phyloP scores from a whole-genome alignment of 2,113 vertebrate species.

The Pyrgilauda ruficollis region DNA sequence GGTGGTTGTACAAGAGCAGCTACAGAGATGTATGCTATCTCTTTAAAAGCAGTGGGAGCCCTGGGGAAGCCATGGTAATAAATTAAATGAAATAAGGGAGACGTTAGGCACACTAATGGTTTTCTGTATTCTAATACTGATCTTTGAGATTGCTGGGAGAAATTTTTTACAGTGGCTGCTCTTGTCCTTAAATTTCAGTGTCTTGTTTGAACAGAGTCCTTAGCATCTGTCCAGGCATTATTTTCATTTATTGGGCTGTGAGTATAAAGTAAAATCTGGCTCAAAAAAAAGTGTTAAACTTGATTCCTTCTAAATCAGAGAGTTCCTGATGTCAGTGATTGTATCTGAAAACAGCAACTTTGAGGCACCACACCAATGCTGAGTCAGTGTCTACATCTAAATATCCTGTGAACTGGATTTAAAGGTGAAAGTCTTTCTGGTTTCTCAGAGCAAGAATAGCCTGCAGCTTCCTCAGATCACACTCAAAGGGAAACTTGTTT shows the following conservation, averaged over 20 bases:
- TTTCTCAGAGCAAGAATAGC: neutral
- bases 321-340: neutral
- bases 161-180: neutral
- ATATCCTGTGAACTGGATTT: neutral
- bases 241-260: neutral
- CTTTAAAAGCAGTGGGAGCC: neutral
- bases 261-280: neutral
- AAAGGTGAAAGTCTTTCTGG: neutral
- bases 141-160: neutral
- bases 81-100: neutral
- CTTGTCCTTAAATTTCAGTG: neutral
- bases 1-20: neutral
- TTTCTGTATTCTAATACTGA: neutral
- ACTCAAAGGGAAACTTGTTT: neutral
- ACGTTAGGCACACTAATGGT: neutral
- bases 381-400: neutral
- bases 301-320: neutral
- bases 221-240: neutral
- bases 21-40: neutral
- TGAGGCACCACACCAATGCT: neutral
- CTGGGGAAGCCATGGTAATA: neutral
- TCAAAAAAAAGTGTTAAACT: neutral
- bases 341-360: neutral
- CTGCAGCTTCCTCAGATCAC: neutral
- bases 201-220: neutral